Evolutionary conservation across 2,888 invertebrate genomes (phyloP), one percentile per base, ranked within the genome.

Genomic region (Netelia inedita): DNA sequence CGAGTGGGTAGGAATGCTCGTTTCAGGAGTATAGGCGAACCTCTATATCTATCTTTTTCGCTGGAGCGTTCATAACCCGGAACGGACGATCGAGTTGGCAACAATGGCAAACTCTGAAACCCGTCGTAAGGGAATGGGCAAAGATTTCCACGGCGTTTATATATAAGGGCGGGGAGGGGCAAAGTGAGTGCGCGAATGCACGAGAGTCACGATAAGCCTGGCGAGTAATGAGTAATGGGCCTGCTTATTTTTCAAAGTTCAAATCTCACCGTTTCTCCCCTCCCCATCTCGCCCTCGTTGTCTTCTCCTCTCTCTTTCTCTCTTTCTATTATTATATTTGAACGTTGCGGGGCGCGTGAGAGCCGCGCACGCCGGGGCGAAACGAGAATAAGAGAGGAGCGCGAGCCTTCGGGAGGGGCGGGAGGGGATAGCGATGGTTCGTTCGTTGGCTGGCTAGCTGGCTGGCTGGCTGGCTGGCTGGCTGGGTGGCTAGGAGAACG

Each of bases 171-270:
- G 23, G 55, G 63, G 50, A 41, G 53, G 73, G 76, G 55, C n/a
- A 46, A 55, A 21, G 16, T 23, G 66, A 69, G 53, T 53, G 69
- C 41, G 19, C 69, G 35, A 63, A 53, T 69, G 76, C 80, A 75
- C 71, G 75, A 71, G 66, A 78, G 75, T 79, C 79, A 75, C 74
- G 84, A 76, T 76, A 80, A 80, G 69, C 80, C 65, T 74, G 72
- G 74, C 68, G 55, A 79, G 85, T 86, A 88, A 92, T 91, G 91
- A 91, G 89, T 91, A 91, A 92, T 91, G 90, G 35, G 91, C 89
- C 90, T 91, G 91, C 91, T 91, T 91, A 91, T 92, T 91, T 91
- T 89, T 90, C 81, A 66, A 91, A 91, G 89, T 92, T 91, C 71
- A 71, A 71, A 71, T 59, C 59, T 46, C 41, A 46, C 65, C 10